A percentile compares a stretch with the other conserved stretches of the same genome.
Evolutionary conservation across 1,140 invertebrate species (phyloP).

Genomic region (Paraescarpia echinospica): DNA sequence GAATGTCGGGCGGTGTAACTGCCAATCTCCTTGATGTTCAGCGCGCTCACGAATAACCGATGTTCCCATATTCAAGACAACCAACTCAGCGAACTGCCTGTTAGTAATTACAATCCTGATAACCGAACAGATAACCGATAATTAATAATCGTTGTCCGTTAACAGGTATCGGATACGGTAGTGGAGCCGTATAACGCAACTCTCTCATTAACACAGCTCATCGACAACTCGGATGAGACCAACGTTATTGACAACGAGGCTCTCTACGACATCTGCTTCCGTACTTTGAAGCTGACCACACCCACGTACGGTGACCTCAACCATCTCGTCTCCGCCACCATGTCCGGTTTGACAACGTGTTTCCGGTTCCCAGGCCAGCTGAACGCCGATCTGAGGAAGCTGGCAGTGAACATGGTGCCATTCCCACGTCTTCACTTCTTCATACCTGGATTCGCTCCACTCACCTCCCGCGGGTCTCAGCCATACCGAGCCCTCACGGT

Average conservation of each 20-base stretch:
- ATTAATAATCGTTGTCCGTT: not conserved
- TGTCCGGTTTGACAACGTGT: constrained; percentile 82
- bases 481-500: constrained; percentile 61
- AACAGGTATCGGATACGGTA: constrained; percentile 55
- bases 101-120: no score
- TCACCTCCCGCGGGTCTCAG: constrained; percentile 63
- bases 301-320: constrained; percentile 69
- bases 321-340: constrained; percentile 68
- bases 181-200: constrained; percentile 60
- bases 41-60: no score
- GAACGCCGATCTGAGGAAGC: constrained; percentile 86
- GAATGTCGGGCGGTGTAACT: no score
- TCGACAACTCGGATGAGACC: constrained; percentile 59
- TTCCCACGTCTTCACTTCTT: constrained; percentile 95
- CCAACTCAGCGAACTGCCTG: no score
- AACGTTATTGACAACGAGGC: constrained; percentile 55
- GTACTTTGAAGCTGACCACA: constrained; percentile 41
- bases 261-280: constrained; percentile 59
- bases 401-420: constrained; percentile 97
- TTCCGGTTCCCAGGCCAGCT: constrained; percentile 65
- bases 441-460: constrained; percentile 80
- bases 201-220: constrained; percentile 54
- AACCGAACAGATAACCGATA: no score
- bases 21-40: no score
- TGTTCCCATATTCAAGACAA: no score